Conservation (phyloP, 1,140 invertebrate genomes). For the Bicyclus anynana region DNA sequence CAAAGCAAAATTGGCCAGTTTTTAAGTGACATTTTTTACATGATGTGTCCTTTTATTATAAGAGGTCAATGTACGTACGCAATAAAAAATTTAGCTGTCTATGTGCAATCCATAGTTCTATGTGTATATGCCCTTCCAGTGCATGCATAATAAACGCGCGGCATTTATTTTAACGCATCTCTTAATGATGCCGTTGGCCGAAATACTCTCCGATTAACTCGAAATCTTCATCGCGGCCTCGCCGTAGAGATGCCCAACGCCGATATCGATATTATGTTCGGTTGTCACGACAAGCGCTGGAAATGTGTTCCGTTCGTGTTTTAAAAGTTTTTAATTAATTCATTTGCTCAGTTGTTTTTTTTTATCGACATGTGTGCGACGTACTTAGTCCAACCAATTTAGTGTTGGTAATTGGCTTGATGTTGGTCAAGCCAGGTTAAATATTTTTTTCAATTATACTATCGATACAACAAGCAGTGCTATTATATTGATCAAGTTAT, state of each 20-base stretch:
- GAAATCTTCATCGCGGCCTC: constrained; percentile 17
- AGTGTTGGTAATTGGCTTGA: too few species aligned
- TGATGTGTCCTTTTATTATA: too few species aligned
- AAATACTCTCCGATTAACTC: constrained; percentile 23
- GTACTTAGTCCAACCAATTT: too few species aligned
- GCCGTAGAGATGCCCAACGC: constrained; percentile 11
- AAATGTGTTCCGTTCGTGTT: background rate
- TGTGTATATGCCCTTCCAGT: background rate
- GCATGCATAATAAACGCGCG: constrained; percentile 8
- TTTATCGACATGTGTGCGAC: too few species aligned
- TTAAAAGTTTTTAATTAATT: background rate
- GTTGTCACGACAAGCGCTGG: constrained; percentile 8
- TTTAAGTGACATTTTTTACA: too few species aligned
- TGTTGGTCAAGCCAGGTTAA: too few species aligned
- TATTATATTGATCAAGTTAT: too few species aligned
- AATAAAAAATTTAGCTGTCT: background rate
- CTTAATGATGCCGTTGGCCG: constrained; percentile 24
- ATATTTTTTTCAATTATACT: too few species aligned
- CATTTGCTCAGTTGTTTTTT: background rate
- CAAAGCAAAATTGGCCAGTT: too few species aligned
- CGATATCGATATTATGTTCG: constrained; percentile 14
- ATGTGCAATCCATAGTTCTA: background rate
- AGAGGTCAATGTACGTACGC: too few species aligned
- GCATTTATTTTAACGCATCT: constrained; percentile 24
- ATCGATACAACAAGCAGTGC: too few species aligned